A percentile compares a stretch with the other conserved stretches of the same genome.
Conservation (phyloP, 2,888 invertebrate genomes). For the Drosophila melanosoma region DNA sequence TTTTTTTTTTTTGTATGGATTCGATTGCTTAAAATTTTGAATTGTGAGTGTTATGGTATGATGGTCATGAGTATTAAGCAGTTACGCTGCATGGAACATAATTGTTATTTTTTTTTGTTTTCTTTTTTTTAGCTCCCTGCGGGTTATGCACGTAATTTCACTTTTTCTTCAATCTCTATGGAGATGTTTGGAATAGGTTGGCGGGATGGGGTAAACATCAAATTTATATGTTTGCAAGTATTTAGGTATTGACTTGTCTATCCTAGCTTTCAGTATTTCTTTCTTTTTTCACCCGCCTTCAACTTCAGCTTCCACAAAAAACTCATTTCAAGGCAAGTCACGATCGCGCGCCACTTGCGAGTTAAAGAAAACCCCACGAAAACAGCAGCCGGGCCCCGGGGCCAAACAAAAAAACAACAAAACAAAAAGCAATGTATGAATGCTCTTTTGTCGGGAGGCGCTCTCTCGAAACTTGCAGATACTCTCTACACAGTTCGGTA, state of each 20-base stretch:
- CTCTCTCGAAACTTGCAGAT: neutral
- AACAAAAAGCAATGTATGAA: neutral
- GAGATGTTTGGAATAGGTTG: conserved; percentile 11
- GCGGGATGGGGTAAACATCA: neutral
- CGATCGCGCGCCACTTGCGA: conserved; percentile 70
- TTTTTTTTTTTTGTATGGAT: conserved; percentile 7
- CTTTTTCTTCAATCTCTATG: conserved; percentile 38
- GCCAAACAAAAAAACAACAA: conserved; percentile 19
- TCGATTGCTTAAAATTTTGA: conserved; percentile 9
- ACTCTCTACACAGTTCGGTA: neutral
- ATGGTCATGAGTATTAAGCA: conserved; percentile 10
- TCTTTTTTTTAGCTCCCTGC: conserved; percentile 5
- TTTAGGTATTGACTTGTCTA: conserved; percentile 1
- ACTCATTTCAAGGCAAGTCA: conserved; percentile 75
- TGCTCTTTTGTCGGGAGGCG: neutral
- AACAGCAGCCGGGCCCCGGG: conserved; percentile 43
- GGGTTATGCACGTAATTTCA: conserved; percentile 38
- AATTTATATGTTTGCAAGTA: neutral
- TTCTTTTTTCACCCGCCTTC: conserved; percentile 21
- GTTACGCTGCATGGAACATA: conserved; percentile 26
- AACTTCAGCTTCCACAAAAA: conserved; percentile 40
- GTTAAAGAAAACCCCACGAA: conserved; percentile 63
- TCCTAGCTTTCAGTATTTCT: neutral
- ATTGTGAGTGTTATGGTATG: conserved; percentile 19
- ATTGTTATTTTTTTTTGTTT: neutral